These are phyloP conservation scores for Leptinotarsa undecemlineata DNA, from an alignment of 1,140 invertebrate species.

Conservation along the genomic window DNA sequence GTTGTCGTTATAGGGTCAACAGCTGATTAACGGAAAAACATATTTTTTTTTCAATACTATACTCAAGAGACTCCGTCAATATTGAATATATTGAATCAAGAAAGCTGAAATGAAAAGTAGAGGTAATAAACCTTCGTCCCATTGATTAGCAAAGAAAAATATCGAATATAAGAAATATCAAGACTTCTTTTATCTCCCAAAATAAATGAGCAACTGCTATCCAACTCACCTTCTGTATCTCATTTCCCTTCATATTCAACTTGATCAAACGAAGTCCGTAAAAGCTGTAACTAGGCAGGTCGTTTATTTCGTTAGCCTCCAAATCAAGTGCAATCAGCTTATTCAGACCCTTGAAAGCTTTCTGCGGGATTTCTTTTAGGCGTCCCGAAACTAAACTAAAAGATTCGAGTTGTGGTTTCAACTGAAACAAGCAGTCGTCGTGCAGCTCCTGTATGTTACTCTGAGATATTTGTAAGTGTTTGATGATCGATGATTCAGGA, in stretches of 20 bases:
- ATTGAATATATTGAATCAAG: too few species aligned
- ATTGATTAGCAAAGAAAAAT: too few species aligned
- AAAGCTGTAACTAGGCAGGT: slow-evolving; percentile 84
- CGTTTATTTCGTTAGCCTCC: slow-evolving; percentile 82
- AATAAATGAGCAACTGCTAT: neutral
- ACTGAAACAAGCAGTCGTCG: slow-evolving; percentile 72
- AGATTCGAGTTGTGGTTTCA: slow-evolving; percentile 77
- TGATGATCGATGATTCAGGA: slow-evolving; percentile 70
- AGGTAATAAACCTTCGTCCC: too few species aligned
- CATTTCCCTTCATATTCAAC: slow-evolving; percentile 83
- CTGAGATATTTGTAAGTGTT: slow-evolving; percentile 81
- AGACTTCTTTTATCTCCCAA: neutral
- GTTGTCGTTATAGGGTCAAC: too few species aligned
- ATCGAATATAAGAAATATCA: too few species aligned
- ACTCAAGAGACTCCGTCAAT: too few species aligned
- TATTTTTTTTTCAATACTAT: too few species aligned
- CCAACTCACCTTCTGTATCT: slow-evolving; percentile 62
- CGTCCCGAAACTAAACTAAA: slow-evolving; percentile 80
- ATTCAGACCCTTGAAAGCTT: slow-evolving; percentile 72
- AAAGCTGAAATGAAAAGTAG: too few species aligned
- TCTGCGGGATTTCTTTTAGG: slow-evolving; percentile 78
- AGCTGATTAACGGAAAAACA: too few species aligned
- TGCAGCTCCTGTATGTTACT: slow-evolving; percentile 75
- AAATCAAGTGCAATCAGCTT: slow-evolving; percentile 78
- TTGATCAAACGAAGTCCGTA: slow-evolving; percentile 81